Evolutionary conservation across 2,888 invertebrate genomes (phyloP), one percentile per base, ranked within the genome.

Genomic region (Galeopsomyia nigrocyanea): DNA sequence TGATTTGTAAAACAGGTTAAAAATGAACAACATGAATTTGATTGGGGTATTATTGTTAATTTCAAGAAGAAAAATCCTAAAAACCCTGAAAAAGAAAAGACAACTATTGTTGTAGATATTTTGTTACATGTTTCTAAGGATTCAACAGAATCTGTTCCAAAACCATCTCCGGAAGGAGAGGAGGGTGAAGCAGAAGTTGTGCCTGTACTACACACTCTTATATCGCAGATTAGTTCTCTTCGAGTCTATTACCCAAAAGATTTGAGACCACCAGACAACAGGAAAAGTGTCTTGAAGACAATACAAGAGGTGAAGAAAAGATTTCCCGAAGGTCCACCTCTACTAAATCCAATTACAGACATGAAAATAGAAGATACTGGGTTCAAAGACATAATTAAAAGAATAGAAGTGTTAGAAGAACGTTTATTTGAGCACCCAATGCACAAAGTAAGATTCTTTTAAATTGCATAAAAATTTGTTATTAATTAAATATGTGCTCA

Each of bases 21-120:
- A 87, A 93, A 93, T 78, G 94, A 93, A 57, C 92, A 91, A 49
- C 90, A 93, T 77, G 94, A 95, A 82, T 99, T 96, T 86, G 98
- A 97, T 80, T 99, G 99, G 99, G 98, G 98, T 14, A 94, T 96
- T 61, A 92, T 99, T 66, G 91, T 99, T 1, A 97, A 97, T 87
- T 97, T 96, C 83, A 93, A 94, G 81, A 95, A 95, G 80, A 92
- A 92, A 78, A 87, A 77, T 74, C 83, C 84, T 21, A 84, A 81
- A 73, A 89, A 89, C 83, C 89, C 89, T 0, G 67, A 85, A 1
- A 87, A 90, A 85, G 84, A 90, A 80, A 87, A 87, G 66, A 82
- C 86, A 0, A 89, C 90, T 56, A 92, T 96, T 75, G 90, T 95
- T 17, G 91, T 97, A 0, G 97, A 98, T 82, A 92, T 96, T 60